phyloP scores from a whole-genome alignment of 2,888 invertebrate species.

The Caenorhabditis drosophilae region DNA sequence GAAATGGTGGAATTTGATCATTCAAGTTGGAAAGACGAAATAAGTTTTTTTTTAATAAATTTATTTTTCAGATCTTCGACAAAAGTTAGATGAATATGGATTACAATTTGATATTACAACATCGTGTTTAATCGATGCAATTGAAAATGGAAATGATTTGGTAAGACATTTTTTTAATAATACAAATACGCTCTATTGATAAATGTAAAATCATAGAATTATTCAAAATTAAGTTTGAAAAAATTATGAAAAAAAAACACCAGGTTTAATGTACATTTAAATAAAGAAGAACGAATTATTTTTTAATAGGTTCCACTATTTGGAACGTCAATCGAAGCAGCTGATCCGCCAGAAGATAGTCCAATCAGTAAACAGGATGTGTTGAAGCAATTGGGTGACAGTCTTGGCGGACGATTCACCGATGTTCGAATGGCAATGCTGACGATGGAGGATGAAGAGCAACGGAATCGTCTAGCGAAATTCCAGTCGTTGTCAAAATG shows the following conservation, averaged over 20 bases:
- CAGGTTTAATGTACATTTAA: too few relatives aligned
- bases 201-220: background rate
- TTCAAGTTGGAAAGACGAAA: background rate
- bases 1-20: conserved; percentile 20
- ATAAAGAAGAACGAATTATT: background rate
- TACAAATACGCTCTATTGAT: background rate
- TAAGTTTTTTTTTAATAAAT: background rate
- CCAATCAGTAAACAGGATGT: conserved; percentile 43
- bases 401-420: conserved; percentile 38
- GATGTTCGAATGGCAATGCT: conserved; percentile 60
- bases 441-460: conserved; percentile 53
- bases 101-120: conserved; percentile 50
- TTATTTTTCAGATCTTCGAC: conserved; percentile 40
- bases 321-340: conserved; percentile 42
- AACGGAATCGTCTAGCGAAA: conserved; percentile 60
- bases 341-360: conserved; percentile 42
- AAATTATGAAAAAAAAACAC: background rate
- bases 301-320: conserved; percentile 41
- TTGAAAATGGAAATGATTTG: conserved; percentile 22
- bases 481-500: conserved; percentile 71
- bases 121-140: conserved; percentile 57
- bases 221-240: background rate
- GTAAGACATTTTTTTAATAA: too few relatives aligned
- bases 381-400: conserved; percentile 42
- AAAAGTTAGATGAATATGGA: conserved; percentile 55